phyloP scores from a whole-genome alignment of 2,888 invertebrate genomes.

The Apamea sordens region DNA sequence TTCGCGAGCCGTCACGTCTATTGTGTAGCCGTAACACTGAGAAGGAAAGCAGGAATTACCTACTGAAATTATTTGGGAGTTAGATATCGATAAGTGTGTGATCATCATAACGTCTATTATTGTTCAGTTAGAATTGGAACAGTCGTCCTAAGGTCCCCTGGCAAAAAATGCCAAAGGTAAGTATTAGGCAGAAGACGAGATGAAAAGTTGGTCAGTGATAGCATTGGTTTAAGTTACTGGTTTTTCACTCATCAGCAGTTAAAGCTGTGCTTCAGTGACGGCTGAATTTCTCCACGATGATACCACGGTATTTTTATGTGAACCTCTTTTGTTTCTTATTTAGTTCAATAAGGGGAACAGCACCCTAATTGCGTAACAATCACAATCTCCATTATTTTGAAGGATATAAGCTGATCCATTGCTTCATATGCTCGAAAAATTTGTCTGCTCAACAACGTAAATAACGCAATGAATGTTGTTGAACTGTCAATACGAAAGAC shows the following conservation, averaged over 20 bases:
- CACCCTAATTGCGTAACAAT: neutral
- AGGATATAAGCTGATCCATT: too few species aligned
- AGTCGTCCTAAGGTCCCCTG: too few species aligned
- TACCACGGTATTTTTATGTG: neutral
- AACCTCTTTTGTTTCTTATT: neutral
- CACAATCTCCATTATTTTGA: too few species aligned
- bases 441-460: too few species aligned
- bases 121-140: neutral
- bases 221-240: neutral
- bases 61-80: neutral
- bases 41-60: neutral
- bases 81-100: neutral
- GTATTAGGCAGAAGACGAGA: neutral
- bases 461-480: too few species aligned
- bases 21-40: slow-evolving; percentile 84
- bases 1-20: slow-evolving; percentile 87
- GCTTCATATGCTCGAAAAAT: too few species aligned
- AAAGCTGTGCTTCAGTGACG: neutral
- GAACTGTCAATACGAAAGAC: too few species aligned
- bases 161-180: too few species aligned
- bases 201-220: neutral
- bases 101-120: neutral
- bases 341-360: neutral
- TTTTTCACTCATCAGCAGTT: neutral
- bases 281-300: neutral